Percentiles rank a stretch among this genome's conserved stretches.
Evolutionary conservation across 2,797 vertebrate species (phyloP).

Genomic region (Onychomys leucogaster): DNA sequence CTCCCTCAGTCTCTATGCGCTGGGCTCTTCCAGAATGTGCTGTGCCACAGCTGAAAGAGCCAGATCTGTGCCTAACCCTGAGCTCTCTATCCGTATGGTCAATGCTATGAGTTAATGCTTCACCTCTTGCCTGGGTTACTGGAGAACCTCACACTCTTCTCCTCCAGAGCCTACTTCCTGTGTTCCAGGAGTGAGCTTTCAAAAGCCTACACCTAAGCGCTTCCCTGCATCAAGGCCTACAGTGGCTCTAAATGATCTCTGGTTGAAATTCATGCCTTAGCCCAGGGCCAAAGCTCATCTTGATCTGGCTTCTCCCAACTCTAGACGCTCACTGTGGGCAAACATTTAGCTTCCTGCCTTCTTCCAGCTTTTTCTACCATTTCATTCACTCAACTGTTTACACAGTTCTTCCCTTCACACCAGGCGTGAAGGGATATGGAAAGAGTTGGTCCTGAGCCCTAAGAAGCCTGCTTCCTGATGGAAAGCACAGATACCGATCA

Average conservation of each 20-base stretch:
- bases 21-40: background rate
- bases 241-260: slow-evolving; percentile 23
- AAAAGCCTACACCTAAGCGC: background rate
- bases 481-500: background rate
- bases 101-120: background rate
- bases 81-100: background rate
- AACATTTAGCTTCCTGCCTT: slow-evolving; percentile 39
- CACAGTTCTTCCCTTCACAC: background rate
- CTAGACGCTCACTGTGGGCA: background rate
- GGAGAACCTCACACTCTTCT: background rate
- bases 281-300: background rate
- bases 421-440: background rate
- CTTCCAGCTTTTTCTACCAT: background rate
- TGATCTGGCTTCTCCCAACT: background rate
- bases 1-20: no score
- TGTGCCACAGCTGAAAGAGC: background rate
- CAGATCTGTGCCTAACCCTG: background rate
- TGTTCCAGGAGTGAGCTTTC: background rate
- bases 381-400: slow-evolving; percentile 37
- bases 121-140: background rate
- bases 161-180: slow-evolving; percentile 3
- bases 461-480: background rate
- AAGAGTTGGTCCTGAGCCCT: background rate
- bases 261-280: slow-evolving; percentile 13
- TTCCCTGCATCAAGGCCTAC: slow-evolving; percentile 1